Base-by-base conservation (phyloP, 2,797 vertebrate species). In the Rhinichthys osculus region DNA sequence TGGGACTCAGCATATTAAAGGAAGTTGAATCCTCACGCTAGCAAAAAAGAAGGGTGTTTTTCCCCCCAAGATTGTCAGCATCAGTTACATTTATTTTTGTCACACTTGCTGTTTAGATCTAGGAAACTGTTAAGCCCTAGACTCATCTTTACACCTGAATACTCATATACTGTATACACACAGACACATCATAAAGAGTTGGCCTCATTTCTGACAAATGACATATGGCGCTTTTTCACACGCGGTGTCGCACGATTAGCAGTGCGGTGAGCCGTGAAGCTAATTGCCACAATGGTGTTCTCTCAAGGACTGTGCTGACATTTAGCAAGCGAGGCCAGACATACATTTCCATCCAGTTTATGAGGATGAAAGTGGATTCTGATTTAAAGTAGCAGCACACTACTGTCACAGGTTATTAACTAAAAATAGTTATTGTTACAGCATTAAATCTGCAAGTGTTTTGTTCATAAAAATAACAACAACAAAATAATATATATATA, bases 251-350 rank as follows among this genome's bases (percentile, higher is more conserved):
- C 59, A 59, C 59, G 52, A 71, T 79, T 72, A 85, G 76, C 27
- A 27, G 66, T 47, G 76, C 30, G 16, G 7, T 79, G 83, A 85
- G 67, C 67, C 14, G 14, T 85, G 30, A 79, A 71, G 64, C 66
- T 79, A 79, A 79, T 79, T 59, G 19, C 72, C 38, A 71, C 76
- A 79, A 71, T 50, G 30, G 7, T 66, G 66, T 69, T 70, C 38
- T 64, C 67, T 79, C 30, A 64, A 8, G 47, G 52, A 50, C 50
- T 35, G 6, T 19, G 27, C 66, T 80, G 66, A 85, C 77, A 80
- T 85, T 85, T 72, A 79, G 27, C 47, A 33, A 72, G 27, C 17
- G 30, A 72, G 50, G 54, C n/a, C 27, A 57, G 47, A 70, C 50
- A 69, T 59, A 42, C n/a, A 84, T 69, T 78, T 42, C n/a, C 17